Percentiles rank a stretch among this genome's conserved stretches.
These are phyloP conservation scores for Tenualosa thibaudeaui DNA, from an alignment of 2,797 vertebrate species.

Conservation along the genomic window DNA sequence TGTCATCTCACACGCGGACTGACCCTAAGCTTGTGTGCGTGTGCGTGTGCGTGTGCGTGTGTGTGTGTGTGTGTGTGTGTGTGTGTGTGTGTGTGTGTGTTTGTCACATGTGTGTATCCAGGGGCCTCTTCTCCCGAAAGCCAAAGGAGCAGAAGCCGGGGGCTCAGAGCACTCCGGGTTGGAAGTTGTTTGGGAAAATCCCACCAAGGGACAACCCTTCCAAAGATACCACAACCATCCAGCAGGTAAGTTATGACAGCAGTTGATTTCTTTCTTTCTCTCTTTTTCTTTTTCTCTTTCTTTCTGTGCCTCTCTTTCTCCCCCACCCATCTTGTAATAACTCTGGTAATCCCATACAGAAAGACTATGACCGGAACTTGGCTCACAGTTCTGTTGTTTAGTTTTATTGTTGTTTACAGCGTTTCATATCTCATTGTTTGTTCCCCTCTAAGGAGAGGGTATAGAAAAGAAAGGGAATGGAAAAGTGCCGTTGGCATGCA, in stretches of 20 bases:
- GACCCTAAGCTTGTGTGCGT: neutral
- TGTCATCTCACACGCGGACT: neutral
- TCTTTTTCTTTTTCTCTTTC: neutral
- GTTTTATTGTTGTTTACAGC: neutral
- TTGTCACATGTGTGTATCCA: constrained; percentile 55
- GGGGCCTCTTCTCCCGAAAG: constrained; percentile 94
- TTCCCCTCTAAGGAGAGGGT: neutral
- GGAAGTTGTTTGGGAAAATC: constrained; percentile 91
- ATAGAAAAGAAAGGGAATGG: neutral
- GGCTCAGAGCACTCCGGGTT: constrained; percentile 84
- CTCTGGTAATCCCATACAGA: neutral
- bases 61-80: neutral
- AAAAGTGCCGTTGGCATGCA: neutral
- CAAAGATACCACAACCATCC: constrained; percentile 77
- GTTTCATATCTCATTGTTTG: neutral
- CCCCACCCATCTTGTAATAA: neutral
- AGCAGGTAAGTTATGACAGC: constrained; percentile 76
- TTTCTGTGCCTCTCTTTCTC: neutral
- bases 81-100: neutral
- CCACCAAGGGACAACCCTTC: constrained; percentile 79
- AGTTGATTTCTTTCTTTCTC: neutral
- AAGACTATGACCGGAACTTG: neutral
- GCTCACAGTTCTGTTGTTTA: neutral
- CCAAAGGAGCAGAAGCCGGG: constrained; percentile 84
- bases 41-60: constrained; percentile 16